Percentiles rank a stretch among this genome's conserved stretches.
phyloP scores from a whole-genome alignment of 2,797 vertebrate genomes.

The Stomatorhinus walkeri region DNA sequence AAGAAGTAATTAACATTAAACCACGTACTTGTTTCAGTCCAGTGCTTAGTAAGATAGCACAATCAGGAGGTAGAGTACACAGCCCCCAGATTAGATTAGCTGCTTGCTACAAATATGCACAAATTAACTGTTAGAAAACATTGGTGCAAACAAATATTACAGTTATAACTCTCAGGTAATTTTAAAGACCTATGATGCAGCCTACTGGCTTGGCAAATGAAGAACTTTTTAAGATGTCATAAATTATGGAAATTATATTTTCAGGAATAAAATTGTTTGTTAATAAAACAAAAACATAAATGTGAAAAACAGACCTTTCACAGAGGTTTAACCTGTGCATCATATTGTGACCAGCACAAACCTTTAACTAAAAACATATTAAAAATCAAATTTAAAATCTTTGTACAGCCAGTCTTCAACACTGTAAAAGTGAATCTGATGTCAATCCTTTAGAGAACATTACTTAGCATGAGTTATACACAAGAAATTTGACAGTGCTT shows the following conservation, averaged over 20 bases:
- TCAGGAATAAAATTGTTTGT: neutral
- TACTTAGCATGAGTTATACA: neutral
- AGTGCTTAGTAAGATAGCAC: neutral
- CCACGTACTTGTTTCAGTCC: neutral
- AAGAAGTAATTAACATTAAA: neutral
- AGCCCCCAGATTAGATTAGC: neutral
- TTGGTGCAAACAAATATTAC: neutral
- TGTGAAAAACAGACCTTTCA: neutral
- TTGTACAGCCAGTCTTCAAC: neutral
- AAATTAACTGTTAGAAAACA: neutral
- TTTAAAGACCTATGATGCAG: neutral
- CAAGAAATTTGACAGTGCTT: neutral
- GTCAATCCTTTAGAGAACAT: neutral
- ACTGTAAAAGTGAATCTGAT: neutral
- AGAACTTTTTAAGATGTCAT: neutral
- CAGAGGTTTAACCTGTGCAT: neutral
- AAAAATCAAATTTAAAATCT: neutral
- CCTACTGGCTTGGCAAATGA: neutral
- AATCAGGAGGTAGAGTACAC: neutral
- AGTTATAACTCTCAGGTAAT: neutral
- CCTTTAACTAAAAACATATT: constrained; percentile 23
- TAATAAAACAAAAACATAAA: neutral
- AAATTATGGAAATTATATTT: neutral
- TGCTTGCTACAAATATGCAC: neutral
- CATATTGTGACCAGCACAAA: constrained; percentile 50